Evolutionary conservation across 2,797 vertebrate species (phyloP).

Genomic region (Eidolon dupreanum): DNA sequence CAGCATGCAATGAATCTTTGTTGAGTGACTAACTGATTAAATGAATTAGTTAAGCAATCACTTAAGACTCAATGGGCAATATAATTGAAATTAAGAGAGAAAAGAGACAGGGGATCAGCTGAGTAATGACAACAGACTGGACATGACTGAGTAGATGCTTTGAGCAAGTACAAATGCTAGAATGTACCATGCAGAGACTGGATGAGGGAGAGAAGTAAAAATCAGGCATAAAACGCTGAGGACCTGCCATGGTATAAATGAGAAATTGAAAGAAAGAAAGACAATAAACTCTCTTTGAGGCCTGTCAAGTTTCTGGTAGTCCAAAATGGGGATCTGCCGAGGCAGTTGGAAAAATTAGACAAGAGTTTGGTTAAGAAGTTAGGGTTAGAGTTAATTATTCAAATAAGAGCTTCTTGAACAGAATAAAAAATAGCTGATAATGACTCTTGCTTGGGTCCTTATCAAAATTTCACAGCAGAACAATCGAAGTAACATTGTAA

Average conservation of each 20-base stretch:
- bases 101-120: neutral
- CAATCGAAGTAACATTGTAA: neutral
- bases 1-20: neutral
- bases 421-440: neutral
- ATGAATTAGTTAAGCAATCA: neutral
- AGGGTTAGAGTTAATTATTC: neutral
- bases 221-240: neutral
- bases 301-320: neutral
- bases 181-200: neutral
- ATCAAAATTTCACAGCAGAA: slow-evolving; percentile 41
- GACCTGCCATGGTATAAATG: neutral
- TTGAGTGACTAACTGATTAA: neutral
- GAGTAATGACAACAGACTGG: neutral
- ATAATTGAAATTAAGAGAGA: neutral
- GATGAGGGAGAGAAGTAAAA: neutral
- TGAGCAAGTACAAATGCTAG: neutral
- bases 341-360: neutral
- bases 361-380: neutral
- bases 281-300: neutral
- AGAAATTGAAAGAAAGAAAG: neutral
- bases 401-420: neutral
- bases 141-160: neutral
- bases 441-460: neutral
- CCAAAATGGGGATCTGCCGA: neutral
- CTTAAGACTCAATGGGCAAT: neutral